Conservation (phyloP, 2,113 vertebrate genomes). For the Maccullochella peelii region DNA sequence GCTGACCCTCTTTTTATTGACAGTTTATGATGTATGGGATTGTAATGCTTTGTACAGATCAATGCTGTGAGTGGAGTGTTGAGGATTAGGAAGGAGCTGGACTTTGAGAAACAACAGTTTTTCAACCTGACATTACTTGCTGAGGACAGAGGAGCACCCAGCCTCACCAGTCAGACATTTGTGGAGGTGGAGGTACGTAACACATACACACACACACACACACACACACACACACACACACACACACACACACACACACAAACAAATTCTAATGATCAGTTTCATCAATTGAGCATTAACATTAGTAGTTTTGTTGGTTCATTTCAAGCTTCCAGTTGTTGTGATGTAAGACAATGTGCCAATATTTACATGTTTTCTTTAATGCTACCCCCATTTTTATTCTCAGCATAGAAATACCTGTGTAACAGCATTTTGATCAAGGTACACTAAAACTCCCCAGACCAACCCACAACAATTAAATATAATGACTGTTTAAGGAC, state of each 20-base stretch:
- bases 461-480: neutral
- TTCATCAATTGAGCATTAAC: slow-evolving; percentile 7
- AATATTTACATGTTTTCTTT: neutral
- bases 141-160: slow-evolving; percentile 91
- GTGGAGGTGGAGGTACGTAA: slow-evolving; percentile 90
- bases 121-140: slow-evolving; percentile 93
- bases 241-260: neutral
- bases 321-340: slow-evolving; percentile 12
- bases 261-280: slow-evolving; percentile 23
- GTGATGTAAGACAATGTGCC: neutral
- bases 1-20: slow-evolving; percentile 11
- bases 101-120: slow-evolving; percentile 95
- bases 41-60: slow-evolving; percentile 74
- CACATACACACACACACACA: neutral
- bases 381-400: neutral
- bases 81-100: slow-evolving; percentile 90
- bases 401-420: neutral
- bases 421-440: slow-evolving; percentile 6
- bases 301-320: slow-evolving; percentile 9
- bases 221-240: neutral
- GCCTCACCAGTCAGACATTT: slow-evolving; percentile 90
- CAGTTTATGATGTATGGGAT: slow-evolving; percentile 31
- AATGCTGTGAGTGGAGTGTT: slow-evolving; percentile 89
- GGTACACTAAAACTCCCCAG: neutral
- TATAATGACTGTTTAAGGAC: neutral